A percentile compares a stretch with the other conserved stretches of the same genome.
Conservation (phyloP, 2,888 invertebrate genomes). For the Alsophila aescularia region DNA sequence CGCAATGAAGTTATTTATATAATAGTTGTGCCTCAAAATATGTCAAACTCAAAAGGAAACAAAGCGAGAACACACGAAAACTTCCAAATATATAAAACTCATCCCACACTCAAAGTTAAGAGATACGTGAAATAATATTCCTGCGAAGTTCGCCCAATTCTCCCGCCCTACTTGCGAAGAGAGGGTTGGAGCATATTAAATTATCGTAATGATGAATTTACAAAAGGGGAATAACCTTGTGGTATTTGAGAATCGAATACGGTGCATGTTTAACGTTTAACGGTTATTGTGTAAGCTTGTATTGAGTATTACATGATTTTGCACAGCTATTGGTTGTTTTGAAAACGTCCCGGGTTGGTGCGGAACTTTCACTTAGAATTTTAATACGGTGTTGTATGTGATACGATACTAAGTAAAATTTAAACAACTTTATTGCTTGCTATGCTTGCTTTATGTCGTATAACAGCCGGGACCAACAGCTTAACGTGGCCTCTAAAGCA, state of each 20-base stretch:
- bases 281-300: background rate
- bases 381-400: no score
- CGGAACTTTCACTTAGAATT: no score
- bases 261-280: background rate
- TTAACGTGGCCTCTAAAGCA: no score
- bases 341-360: no score
- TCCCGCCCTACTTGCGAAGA: constrained; percentile 40
- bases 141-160: constrained; percentile 26
- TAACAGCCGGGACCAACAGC: no score
- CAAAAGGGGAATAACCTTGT: constrained; percentile 34
- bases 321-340: no score
- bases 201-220: constrained; percentile 54
- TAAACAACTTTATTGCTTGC: no score
- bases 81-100: background rate
- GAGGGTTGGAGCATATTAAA: constrained; percentile 44
- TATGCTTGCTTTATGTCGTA: no score
- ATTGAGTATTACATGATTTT: no score
- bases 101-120: constrained; percentile 2
- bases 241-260: constrained; percentile 21
- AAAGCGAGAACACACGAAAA: background rate
- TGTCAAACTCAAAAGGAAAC: background rate
- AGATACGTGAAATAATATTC: constrained; percentile 10
- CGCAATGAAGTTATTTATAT: no score
- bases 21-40: no score
- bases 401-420: no score